Evolutionary conservation across 2,113 vertebrate genomes (phyloP).

Genomic region (Aix galericulata): DNA sequence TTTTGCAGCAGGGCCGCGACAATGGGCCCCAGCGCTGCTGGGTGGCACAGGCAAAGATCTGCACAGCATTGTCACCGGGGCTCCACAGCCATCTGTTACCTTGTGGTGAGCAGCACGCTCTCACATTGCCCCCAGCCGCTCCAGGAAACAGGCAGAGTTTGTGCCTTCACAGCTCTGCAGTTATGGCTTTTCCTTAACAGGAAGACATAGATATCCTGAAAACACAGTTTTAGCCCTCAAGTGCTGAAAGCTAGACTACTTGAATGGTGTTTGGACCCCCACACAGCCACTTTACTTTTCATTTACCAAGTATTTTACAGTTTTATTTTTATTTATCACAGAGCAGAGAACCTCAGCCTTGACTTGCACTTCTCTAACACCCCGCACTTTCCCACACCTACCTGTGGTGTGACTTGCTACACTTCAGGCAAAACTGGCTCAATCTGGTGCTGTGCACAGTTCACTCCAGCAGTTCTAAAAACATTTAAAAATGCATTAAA

Average conservation of each 20-base stretch:
- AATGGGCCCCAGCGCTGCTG: background rate
- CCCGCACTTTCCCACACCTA: accelerated
- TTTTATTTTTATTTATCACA: background rate
- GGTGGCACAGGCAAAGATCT: background rate
- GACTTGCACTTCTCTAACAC: background rate
- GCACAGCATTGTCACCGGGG: background rate
- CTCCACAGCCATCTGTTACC: conserved; percentile 28
- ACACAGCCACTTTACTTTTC: background rate
- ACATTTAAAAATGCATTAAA: background rate
- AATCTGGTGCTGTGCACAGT: background rate
- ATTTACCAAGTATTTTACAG: background rate
- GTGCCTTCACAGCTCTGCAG: background rate
- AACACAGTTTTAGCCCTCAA: background rate
- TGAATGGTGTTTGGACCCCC: background rate
- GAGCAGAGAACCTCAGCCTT: background rate
- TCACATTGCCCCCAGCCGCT: background rate
- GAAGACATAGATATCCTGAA: background rate
- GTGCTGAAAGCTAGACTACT: background rate
- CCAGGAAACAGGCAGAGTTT: background rate
- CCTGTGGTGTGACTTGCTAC: accelerated
- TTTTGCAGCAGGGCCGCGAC: background rate
- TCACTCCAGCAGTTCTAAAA: background rate
- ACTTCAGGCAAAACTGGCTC: background rate
- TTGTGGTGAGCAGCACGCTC: background rate
- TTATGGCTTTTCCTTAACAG: background rate